Percentiles rank a stretch among this genome's conserved stretches.
phyloP scores from a whole-genome alignment of 1,140 invertebrate species.

The Pomacea maculata region DNA sequence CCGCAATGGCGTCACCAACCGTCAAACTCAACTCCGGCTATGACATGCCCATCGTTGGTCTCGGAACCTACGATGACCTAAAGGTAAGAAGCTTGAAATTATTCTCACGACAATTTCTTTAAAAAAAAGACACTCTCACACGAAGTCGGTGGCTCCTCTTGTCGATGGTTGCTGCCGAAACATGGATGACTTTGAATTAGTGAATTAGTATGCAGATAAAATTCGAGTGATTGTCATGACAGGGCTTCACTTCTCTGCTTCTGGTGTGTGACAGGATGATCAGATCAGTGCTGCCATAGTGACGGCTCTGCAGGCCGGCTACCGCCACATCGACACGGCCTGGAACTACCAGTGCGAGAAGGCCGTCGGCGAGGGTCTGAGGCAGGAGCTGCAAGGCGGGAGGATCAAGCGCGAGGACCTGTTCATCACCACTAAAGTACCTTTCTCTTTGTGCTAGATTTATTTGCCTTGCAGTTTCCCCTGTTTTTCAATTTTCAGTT shows the following conservation, averaged over 20 bases:
- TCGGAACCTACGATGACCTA: conserved; percentile 10
- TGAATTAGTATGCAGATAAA: too few species aligned
- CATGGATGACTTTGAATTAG: too few species aligned
- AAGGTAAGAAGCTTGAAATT: neutral
- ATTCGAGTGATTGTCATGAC: too few species aligned
- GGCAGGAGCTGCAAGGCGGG: conserved; percentile 59
- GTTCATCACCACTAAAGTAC: conserved; percentile 73
- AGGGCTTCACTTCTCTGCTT: too few species aligned
- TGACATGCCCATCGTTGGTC: conserved; percentile 15
- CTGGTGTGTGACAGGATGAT: conserved; percentile 1
- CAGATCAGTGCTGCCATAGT: conserved; percentile 68
- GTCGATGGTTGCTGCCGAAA: too few species aligned
- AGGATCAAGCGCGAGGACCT: conserved; percentile 63
- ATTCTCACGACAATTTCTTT: too few species aligned
- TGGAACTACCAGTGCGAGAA: conserved; percentile 69
- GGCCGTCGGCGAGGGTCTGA: conserved; percentile 60
- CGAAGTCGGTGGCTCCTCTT: too few species aligned
- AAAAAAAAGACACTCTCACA: too few species aligned
- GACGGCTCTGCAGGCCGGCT: conserved; percentile 75
- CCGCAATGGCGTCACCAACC: neutral
- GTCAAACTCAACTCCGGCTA: conserved; percentile 10
- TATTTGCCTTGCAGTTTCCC: neutral
- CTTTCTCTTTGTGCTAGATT: neutral
- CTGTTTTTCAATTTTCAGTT: too few species aligned
- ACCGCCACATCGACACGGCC: conserved; percentile 78